Conservation (phyloP, 2,888 invertebrate species). For the Pseudanteris insignis region DNA sequence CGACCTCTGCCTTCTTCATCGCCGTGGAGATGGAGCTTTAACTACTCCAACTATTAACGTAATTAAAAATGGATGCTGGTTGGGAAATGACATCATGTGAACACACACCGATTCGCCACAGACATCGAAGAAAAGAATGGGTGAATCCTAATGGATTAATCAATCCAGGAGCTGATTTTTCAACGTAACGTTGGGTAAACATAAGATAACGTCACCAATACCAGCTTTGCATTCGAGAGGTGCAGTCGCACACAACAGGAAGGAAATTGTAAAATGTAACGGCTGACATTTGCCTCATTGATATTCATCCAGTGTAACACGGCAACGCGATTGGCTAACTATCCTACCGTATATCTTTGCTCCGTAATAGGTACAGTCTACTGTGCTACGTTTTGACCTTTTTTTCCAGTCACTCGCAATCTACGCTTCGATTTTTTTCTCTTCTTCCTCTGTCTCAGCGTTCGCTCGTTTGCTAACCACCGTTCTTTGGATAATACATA, state of each 20-base stretch:
- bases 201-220: slow-evolving; percentile 19
- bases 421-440: slow-evolving; percentile 15
- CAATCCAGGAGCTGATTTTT: slow-evolving; percentile 48
- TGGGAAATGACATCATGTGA: neutral
- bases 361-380: slow-evolving; percentile 44
- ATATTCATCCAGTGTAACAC: slow-evolving; percentile 61
- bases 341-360: slow-evolving; percentile 51
- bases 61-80: slow-evolving; percentile 12
- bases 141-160: slow-evolving; percentile 45
- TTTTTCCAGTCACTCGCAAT: slow-evolving; percentile 32
- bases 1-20: slow-evolving; percentile 33
- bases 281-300: slow-evolving; percentile 59
- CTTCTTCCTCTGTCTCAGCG: slow-evolving; percentile 20
- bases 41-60: slow-evolving; percentile 14
- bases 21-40: slow-evolving; percentile 5
- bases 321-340: slow-evolving; percentile 63
- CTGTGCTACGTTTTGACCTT: slow-evolving; percentile 37
- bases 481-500: slow-evolving; percentile 57
- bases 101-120: neutral
- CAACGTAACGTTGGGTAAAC: slow-evolving; percentile 46
- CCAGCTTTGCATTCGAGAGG: slow-evolving; percentile 11
- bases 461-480: slow-evolving; percentile 49
- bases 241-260: slow-evolving; percentile 39
- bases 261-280: slow-evolving; percentile 59
- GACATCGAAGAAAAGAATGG: too few species aligned